A percentile compares a stretch with the other conserved stretches of the same genome.
Evolutionary conservation across 2,797 vertebrate species (phyloP).

Genomic region (Ammospiza maritima): DNA sequence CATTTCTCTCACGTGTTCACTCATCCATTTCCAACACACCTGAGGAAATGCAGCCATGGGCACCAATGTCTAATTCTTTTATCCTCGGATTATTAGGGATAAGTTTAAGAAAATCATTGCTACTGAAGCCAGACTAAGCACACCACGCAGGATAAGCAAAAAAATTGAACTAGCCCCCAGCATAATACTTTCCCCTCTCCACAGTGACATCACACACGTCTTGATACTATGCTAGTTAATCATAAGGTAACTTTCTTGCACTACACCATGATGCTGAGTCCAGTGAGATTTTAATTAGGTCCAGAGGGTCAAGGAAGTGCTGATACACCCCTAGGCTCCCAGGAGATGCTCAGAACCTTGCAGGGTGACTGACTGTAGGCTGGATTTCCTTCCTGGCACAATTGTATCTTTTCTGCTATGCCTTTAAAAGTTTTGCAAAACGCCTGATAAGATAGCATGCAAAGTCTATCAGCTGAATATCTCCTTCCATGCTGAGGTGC

Average conservation of each 20-base stretch:
- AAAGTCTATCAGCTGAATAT: fast-evolving
- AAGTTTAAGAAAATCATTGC: not conserved
- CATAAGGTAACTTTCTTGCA: not conserved
- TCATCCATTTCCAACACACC: not conserved
- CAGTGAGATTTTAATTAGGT: not conserved
- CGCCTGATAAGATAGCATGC: not conserved
- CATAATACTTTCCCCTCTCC: not conserved
- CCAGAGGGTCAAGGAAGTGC: not conserved
- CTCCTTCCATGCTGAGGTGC: not conserved
- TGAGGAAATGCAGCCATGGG: not conserved
- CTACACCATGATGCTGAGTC: not conserved
- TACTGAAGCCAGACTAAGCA: not conserved
- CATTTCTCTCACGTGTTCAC: not conserved
- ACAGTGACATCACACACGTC: not conserved
- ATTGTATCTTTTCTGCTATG: not conserved
- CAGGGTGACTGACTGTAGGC: not conserved
- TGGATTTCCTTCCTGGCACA: not conserved
- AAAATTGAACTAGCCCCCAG: not conserved
- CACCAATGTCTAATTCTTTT: not conserved
- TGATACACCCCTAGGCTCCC: not conserved
- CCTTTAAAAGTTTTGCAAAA: not conserved
- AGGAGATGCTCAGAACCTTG: not conserved
- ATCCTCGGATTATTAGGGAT: not conserved
- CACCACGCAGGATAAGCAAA: not conserved
- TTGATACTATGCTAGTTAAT: not conserved